These are phyloP conservation scores for Furcula furcula DNA, from an alignment of 2,888 invertebrate species.

Conservation along the genomic window DNA sequence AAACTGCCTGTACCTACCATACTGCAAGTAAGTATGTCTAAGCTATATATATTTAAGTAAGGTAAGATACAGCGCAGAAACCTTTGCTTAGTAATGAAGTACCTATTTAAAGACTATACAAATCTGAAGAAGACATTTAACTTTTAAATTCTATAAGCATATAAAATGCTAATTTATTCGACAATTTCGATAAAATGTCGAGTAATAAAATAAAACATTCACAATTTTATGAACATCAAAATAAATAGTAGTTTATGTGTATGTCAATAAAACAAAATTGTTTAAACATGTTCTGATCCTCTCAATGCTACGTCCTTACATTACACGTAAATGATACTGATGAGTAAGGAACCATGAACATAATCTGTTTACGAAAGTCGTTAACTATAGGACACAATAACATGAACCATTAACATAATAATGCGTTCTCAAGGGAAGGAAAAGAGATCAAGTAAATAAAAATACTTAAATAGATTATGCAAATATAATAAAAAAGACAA, in stretches of 20 bases:
- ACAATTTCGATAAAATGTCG: too few relatives aligned
- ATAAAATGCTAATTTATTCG: too few relatives aligned
- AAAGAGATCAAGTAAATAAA: constrained; percentile 4
- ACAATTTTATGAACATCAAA: constrained; percentile 1
- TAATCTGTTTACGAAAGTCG: constrained; percentile 14
- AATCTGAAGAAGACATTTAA: too few relatives aligned
- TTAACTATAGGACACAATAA: constrained; percentile 10
- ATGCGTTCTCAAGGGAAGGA: constrained; percentile 13
- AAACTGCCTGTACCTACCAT: too few relatives aligned
- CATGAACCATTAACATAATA: constrained; percentile 17
- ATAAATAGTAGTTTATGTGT: constrained; percentile 8
- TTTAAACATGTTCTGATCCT: constrained; percentile 7
- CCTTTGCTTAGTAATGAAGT: too few relatives aligned
- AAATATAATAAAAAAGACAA: background rate
- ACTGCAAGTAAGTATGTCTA: too few relatives aligned
- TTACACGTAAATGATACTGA: constrained; percentile 9
- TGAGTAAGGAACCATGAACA: background rate
- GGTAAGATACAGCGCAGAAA: too few relatives aligned
- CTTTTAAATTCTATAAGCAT: too few relatives aligned
- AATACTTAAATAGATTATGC: constrained; percentile 2
- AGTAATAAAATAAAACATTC: background rate
- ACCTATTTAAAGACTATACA: too few relatives aligned
- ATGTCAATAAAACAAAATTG: constrained; percentile 17
- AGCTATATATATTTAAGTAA: too few relatives aligned
- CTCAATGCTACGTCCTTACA: constrained; percentile 19